Evolutionary conservation across 35 echinoderm and acorn worm genomes (phyloP).

Genomic region (Acanthaster planci): DNA sequence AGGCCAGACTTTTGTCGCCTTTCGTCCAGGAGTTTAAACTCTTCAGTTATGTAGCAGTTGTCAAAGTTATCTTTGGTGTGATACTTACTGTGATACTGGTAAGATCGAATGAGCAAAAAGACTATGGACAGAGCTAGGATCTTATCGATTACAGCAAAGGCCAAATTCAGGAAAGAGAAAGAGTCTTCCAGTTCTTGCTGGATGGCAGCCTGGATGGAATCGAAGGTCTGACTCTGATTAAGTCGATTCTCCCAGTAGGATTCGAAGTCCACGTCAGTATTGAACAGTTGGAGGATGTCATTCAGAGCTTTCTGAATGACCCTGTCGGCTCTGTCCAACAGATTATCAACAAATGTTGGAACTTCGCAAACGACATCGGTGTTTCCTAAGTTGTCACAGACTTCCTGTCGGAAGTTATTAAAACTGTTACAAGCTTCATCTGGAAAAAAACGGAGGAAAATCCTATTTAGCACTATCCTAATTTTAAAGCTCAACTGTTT

Average conservation of each 20-base stretch:
- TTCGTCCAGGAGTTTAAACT: slow-evolving; percentile 68
- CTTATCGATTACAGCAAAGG: slow-evolving; percentile 64
- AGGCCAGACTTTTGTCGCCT: slow-evolving; percentile 43
- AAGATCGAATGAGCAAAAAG: slow-evolving; percentile 68
- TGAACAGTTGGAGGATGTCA: slow-evolving; percentile 34
- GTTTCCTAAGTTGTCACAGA: slow-evolving; percentile 47
- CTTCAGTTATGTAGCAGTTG: slow-evolving; percentile 78
- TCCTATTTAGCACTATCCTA: too few species aligned
- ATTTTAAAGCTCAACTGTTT: too few species aligned
- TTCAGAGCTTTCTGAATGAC: slow-evolving; percentile 29
- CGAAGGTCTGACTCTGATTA: slow-evolving; percentile 46
- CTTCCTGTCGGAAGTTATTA: slow-evolving; percentile 31
- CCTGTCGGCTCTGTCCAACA: slow-evolving; percentile 23
- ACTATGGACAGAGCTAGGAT: slow-evolving; percentile 78
- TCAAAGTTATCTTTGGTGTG: slow-evolving; percentile 87
- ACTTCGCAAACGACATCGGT: slow-evolving; percentile 47
- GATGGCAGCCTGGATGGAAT: slow-evolving; percentile 58
- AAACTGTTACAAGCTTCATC: slow-evolving; percentile 61
- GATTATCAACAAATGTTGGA: slow-evolving; percentile 41
- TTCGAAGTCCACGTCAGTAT: slow-evolving; percentile 59
- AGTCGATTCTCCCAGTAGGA: slow-evolving; percentile 43
- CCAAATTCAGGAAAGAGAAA: slow-evolving; percentile 37
- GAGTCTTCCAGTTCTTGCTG: slow-evolving; percentile 54
- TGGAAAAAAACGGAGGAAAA: background rate
- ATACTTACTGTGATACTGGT: slow-evolving; percentile 79